These are phyloP conservation scores for Reinhardtius hippoglossoides DNA, from an alignment of 2,113 vertebrate genomes.

Conservation along the genomic window DNA sequence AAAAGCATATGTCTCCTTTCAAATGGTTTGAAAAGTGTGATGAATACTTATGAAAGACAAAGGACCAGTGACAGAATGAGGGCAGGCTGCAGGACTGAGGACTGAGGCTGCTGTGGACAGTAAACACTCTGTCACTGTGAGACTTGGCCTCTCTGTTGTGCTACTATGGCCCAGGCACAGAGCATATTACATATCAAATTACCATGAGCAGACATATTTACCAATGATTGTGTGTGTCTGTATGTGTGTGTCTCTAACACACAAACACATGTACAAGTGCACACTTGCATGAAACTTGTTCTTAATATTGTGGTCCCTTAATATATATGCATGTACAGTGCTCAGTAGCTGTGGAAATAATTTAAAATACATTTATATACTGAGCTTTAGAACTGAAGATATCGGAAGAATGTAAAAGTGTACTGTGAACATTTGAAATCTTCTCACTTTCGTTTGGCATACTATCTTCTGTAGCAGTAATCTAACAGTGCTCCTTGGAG, in stretches of 20 bases:
- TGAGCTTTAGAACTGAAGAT: too few species aligned
- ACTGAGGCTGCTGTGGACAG: constrained; percentile 44
- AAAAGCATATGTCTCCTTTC: background rate
- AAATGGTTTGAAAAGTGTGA: constrained; percentile 20
- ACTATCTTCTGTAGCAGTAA: background rate
- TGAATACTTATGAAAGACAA: constrained; percentile 36
- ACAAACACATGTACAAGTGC: background rate
- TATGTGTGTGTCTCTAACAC: background rate
- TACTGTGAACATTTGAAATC: constrained; percentile 36
- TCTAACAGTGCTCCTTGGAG: background rate
- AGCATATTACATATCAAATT: constrained; percentile 53
- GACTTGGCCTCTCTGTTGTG: constrained; percentile 49
- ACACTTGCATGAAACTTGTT: constrained; percentile 40
- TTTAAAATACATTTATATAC: too few species aligned
- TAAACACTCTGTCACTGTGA: constrained; percentile 53
- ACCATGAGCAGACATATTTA: constrained; percentile 33
- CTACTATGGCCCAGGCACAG: constrained; percentile 20
- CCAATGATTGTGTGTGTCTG: background rate
- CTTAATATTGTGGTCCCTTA: too few species aligned
- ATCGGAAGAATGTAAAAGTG: too few species aligned
- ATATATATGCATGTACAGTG: too few species aligned
- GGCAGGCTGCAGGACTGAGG: constrained; percentile 36
- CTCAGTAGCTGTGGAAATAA: too few species aligned
- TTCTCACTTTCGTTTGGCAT: too few species aligned
- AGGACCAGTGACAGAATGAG: constrained; percentile 62